Conservation (phyloP, 1,140 invertebrate genomes). For the Procambarus clarkii region DNA sequence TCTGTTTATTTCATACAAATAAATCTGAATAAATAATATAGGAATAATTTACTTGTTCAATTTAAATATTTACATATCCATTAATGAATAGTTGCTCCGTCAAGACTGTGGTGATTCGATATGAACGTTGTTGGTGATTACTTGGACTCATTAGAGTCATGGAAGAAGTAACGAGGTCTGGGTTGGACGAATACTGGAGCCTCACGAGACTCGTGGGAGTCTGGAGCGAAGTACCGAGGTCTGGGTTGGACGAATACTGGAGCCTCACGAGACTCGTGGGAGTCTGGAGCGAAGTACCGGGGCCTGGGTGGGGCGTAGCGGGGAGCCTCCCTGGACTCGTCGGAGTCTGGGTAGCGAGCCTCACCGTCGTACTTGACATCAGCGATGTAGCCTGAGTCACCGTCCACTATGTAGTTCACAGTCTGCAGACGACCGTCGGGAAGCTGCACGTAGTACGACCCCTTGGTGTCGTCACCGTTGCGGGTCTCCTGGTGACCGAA, state of each 20-base stretch:
- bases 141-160: constrained; percentile 1
- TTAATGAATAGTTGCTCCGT: not conserved
- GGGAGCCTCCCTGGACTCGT: not conserved
- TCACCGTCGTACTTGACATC: not conserved
- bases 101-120: not conserved
- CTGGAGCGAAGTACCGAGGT: not conserved
- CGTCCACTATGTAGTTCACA: not conserved
- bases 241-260: not conserved
- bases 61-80: not conserved
- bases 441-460: not conserved
- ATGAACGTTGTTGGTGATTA: not conserved
- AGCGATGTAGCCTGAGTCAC: not conserved
- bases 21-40: no score
- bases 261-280: not conserved
- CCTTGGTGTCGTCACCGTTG: not conserved
- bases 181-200: not conserved
- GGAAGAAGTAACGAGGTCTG: not conserved
- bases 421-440: constrained; percentile 10
- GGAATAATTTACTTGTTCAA: not conserved
- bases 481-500: not conserved
- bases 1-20: no score
- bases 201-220: constrained; percentile 3
- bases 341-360: constrained; percentile 1
- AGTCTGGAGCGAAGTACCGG: not conserved
- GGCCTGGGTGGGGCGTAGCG: not conserved